Evolutionary conservation across 2,113 vertebrate species (phyloP).

Genomic region (Zapornia atra): DNA sequence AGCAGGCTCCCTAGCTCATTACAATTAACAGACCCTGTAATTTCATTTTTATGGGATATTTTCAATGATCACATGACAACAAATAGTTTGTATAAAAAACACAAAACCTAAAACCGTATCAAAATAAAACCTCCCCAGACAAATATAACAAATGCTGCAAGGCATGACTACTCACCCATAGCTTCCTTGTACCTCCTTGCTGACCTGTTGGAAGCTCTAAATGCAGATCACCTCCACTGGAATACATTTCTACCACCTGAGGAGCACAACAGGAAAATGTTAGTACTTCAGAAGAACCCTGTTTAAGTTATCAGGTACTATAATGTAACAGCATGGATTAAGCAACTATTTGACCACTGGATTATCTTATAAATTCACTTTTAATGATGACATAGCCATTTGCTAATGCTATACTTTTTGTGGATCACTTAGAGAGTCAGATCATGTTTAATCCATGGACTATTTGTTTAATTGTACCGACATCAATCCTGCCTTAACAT

Average conservation of each 20-base stretch:
- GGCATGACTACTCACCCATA: conserved; percentile 85
- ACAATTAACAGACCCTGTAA: background rate
- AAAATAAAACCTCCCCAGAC: background rate
- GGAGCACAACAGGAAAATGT: background rate
- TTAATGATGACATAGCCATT: background rate
- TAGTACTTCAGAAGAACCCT: background rate
- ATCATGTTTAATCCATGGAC: background rate
- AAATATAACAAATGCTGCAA: background rate
- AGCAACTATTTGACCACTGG: background rate
- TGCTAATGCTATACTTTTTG: background rate
- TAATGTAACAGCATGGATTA: background rate
- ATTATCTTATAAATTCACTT: background rate
- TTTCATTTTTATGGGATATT: background rate
- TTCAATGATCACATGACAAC: background rate
- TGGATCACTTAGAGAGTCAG: background rate
- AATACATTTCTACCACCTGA: conserved; percentile 99
- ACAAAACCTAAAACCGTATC: background rate
- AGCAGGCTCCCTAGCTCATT: too few relatives aligned
- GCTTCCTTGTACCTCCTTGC: conserved; percentile 90
- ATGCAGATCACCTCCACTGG: conserved; percentile 96
- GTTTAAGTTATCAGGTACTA: background rate
- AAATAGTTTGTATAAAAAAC: background rate
- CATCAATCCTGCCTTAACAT: background rate
- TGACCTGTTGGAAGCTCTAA: conserved; percentile 97
- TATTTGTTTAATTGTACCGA: background rate